Evolutionary conservation across 92 coral and sea anemone genomes (phyloP), one percentile per base, ranked within the genome.

Genomic region (Phymanthus crucifer): DNA sequence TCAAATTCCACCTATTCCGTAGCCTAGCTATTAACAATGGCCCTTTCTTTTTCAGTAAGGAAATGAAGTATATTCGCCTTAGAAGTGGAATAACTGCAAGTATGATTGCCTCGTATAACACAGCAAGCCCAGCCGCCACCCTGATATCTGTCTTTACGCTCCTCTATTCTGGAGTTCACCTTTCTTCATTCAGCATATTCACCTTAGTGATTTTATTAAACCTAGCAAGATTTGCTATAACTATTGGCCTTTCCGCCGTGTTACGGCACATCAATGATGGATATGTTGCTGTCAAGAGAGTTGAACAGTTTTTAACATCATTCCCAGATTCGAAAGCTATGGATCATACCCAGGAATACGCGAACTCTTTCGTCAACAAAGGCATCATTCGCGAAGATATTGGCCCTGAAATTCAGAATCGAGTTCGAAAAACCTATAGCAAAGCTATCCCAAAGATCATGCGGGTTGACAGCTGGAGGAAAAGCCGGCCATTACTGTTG

Each of bases 91-190:
- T 80, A 32, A 0, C 33, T 5, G 50, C 84, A 18, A 71, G 32
- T 38, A 50, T 80, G 21, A 11, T 57, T 16, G 76, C 84, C 33
- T 33, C 61, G 19, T 69, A 46, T 71, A 40, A 32, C 75, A 80
- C 84, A 10, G 40, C 68, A 17, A 71, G 77, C 34, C 31, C 84
- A 48, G 34, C 52, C 27, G 77, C 76, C 66, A 27, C 64, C 16
- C 56, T 80, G 32, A 80, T 80, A 66, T 70, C 84, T 19, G 43
- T 80, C 32, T 7, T 48, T 7, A 45, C 84, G 11, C 77, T 80
- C 6, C 29, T 69, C 43, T 80, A 80, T 57, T 11, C 77, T 52
- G 84, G 77, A 17, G 33, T 80, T 17, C 67, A 38, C 1, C 77
- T 80, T 21, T 31, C 76, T 35, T 31, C 77, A 8, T 80, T 80